Conservation (phyloP, 2,113 vertebrate species). For the Oncorhynchus kisutch region DNA sequence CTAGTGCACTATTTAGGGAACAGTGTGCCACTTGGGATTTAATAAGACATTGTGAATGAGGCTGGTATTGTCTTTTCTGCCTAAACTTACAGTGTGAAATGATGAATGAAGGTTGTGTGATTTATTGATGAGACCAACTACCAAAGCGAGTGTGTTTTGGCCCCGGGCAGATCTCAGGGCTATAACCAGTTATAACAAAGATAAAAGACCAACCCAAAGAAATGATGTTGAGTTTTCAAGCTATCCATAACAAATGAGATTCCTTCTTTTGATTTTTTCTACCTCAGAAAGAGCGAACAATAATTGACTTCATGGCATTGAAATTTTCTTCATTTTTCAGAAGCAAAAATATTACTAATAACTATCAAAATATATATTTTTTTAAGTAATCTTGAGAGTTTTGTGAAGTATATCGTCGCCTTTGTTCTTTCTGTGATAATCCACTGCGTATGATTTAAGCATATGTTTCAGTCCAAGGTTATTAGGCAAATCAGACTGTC, state of each 20-base stretch:
- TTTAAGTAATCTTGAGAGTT: neutral
- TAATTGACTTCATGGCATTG: conserved; percentile 36
- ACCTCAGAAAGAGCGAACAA: conserved; percentile 29
- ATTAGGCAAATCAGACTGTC: too few species aligned
- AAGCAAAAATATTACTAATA: conserved; percentile 5
- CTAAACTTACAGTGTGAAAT: conserved; percentile 38
- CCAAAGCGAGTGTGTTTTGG: conserved; percentile 42
- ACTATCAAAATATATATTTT: neutral
- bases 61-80: conserved; percentile 27
- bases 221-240: conserved; percentile 44
- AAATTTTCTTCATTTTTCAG: conserved; percentile 11
- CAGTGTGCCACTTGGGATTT: too few species aligned
- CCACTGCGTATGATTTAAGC: too few species aligned
- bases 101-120: conserved; percentile 54
- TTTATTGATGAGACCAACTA: conserved; percentile 59
- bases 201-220: conserved; percentile 30
- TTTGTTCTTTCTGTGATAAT: too few species aligned
- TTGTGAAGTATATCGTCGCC: too few species aligned
- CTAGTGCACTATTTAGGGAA: too few species aligned
- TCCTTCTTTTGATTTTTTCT: conserved; percentile 25
- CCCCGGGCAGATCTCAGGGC: conserved; percentile 47
- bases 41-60: conserved; percentile 10
- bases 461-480: too few species aligned
- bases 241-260: conserved; percentile 43
- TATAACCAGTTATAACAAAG: conserved; percentile 46